Evolutionary conservation across 2,113 vertebrate species (phyloP), one percentile per base, ranked within the genome.

Genomic region (Oxyura jamaicensis): DNA sequence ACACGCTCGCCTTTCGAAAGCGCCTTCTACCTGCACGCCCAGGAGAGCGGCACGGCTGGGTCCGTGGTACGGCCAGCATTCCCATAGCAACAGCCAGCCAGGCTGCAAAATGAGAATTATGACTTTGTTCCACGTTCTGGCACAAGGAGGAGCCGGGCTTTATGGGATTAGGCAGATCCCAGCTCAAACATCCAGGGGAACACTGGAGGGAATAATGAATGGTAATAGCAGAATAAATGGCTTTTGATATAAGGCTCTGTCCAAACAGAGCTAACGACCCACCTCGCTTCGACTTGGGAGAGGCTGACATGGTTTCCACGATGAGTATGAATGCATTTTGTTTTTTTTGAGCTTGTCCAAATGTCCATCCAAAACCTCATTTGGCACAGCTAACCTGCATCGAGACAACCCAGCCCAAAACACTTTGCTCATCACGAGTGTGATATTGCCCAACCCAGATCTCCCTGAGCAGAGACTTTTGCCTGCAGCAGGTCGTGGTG

Each of bases 151-250:
- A 94, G 85, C 83, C 4, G 8, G 76, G 95, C 73, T 97, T 91
- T 93, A 42, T 2, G 1, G 90, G 94, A 95, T 97, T 91, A 94
- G 75, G 83, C 83, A 94, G 85, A 96, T 96, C 96, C 88, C 93
- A 94, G 76, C 90, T 96, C 95, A 96, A 94, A 96, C 94, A 96
- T 67, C 85, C 83, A 81, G 86, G 79, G 88, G 67, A 91, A 62
- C 79, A 78, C 90, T 75, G 85, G 31, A 59, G 90, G 73, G 90
- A 95, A 95, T 86, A 80, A 90, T 56, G 85, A 91, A 86, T 77
- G 35, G 59, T 68, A 90, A 90, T n/a, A 56, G 85, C 79, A 68
- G 83, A 95, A 85, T 74, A 77, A 93, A 88, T 41, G 90, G 90
- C 75, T 18, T 88, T 90, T 80, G 94, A 59, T 74, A 16, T 20